A percentile compares a stretch with the other conserved stretches of the same genome.
Conservation (phyloP, 2,797 vertebrate genomes). For the Pseudochaenichthys georgianus region DNA sequence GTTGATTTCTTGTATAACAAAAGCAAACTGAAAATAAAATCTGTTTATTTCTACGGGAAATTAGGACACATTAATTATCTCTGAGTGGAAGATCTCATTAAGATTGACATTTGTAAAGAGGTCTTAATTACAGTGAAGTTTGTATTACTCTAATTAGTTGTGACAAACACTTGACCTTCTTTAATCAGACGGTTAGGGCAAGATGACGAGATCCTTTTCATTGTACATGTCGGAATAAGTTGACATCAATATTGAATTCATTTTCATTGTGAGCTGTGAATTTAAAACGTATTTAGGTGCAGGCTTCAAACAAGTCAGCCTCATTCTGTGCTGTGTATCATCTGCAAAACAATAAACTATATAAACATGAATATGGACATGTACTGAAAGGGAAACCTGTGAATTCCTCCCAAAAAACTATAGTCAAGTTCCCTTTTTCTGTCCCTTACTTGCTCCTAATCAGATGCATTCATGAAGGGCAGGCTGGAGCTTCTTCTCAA, state of each 20-base stretch:
- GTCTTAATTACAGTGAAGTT: constrained; percentile 39
- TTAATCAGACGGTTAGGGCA: constrained; percentile 10
- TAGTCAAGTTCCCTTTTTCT: background rate
- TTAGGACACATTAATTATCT: constrained; percentile 19
- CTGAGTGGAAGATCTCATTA: constrained; percentile 39
- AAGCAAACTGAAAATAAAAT: background rate
- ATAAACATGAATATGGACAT: background rate
- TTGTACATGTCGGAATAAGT: no score
- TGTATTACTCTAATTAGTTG: constrained; percentile 21
- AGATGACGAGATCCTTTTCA: background rate
- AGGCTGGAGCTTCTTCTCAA: background rate
- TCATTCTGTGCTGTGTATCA: no score
- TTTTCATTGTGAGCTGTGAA: no score
- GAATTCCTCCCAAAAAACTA: background rate
- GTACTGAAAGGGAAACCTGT: background rate
- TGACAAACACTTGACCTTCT: constrained; percentile 41
- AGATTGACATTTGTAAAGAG: constrained; percentile 8
- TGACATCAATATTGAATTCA: no score
- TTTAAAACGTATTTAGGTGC: no score
- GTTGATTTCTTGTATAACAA: background rate
- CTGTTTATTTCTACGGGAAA: background rate
- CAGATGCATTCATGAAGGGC: background rate
- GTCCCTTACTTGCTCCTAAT: background rate
- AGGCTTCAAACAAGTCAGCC: no score
- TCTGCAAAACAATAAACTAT: no score